A percentile compares a stretch with the other conserved stretches of the same genome.
These are phyloP conservation scores for Exocentrus adspersus DNA, from an alignment of 2,888 invertebrate genomes.

Conservation along the genomic window DNA sequence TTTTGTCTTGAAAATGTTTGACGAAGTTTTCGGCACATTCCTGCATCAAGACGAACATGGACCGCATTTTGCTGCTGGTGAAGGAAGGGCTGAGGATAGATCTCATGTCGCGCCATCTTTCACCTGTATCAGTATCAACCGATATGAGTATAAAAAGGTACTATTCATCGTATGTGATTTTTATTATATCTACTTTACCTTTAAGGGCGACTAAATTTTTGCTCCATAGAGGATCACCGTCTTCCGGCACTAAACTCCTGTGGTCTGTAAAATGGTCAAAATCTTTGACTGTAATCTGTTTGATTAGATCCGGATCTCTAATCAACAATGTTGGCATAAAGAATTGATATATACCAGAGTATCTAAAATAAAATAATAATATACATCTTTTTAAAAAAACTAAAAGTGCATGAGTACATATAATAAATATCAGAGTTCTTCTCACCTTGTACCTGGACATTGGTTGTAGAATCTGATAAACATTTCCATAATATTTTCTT, in stretches of 20 bases:
- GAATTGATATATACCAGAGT: conserved; percentile 48
- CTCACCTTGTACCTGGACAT: conserved; percentile 43
- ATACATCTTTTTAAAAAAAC: no score
- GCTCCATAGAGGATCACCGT: conserved; percentile 65
- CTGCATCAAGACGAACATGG: conserved; percentile 50
- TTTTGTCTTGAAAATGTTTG: conserved; percentile 32
- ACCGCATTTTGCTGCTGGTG: conserved; percentile 57
- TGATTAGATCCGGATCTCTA: conserved; percentile 69
- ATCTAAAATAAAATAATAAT: conserved; percentile 45
- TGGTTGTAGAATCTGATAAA: conserved; percentile 37
- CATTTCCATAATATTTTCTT: conserved; percentile 35
- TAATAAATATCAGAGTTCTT: no score
- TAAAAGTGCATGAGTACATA: no score
- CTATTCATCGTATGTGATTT: no score
- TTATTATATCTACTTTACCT: conserved; percentile 35
- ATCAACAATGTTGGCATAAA: conserved; percentile 64
- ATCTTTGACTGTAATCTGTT: conserved; percentile 68
- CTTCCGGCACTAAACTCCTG: conserved; percentile 46
- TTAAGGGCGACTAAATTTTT: conserved; percentile 55
- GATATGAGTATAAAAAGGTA: no score
- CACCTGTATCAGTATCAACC: not conserved
- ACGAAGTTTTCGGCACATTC: conserved; percentile 33
- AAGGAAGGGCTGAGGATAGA: conserved; percentile 55
- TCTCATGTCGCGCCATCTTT: conserved; percentile 37
- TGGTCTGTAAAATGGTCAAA: conserved; percentile 69